Conservation (phyloP, 2,888 invertebrate species). For the Rhodophaea formosa region DNA sequence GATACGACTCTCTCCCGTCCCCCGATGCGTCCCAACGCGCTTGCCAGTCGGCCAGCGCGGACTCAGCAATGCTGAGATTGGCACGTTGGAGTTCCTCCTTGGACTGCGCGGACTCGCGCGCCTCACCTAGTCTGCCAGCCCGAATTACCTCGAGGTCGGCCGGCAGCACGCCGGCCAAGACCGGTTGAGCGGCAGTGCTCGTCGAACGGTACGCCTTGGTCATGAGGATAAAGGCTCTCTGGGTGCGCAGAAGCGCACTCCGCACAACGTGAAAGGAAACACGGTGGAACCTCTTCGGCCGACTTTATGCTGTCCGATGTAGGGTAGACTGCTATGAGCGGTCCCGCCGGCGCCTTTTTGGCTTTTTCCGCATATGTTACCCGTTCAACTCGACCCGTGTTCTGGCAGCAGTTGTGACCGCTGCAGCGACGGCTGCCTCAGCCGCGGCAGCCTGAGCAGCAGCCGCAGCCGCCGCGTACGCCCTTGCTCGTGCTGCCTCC, state of each 20-base stretch:
- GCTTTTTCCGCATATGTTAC: too few species aligned
- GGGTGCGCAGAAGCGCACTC: conserved; percentile 27
- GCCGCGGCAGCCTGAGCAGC: too few species aligned
- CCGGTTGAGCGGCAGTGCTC: conserved; percentile 33
- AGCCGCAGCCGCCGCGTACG: too few species aligned
- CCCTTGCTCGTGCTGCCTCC: too few species aligned
- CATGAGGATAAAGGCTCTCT: conserved; percentile 27
- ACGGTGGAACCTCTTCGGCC: conserved; percentile 24
- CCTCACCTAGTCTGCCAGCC: conserved; percentile 22
- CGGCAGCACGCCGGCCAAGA: conserved; percentile 35
- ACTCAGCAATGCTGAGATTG: background rate
- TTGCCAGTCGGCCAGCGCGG: conserved; percentile 27
- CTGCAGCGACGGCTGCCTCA: too few species aligned
- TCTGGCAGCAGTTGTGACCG: too few species aligned
- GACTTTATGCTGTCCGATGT: conserved; percentile 18
- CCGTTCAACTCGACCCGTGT: too few species aligned
- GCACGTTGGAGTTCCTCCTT: background rate
- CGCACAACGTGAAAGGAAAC: conserved; percentile 16
- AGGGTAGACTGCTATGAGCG: too few species aligned
- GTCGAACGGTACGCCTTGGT: conserved; percentile 36
- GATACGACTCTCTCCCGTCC: conserved; percentile 28
- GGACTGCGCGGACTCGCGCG: background rate
- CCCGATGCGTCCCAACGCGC: conserved; percentile 24
- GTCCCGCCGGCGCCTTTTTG: too few species aligned
- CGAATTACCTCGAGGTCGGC: conserved; percentile 31